Evolutionary conservation across 2,888 invertebrate genomes (phyloP).

Genomic region (Mesorhabditis spiculigera): DNA sequence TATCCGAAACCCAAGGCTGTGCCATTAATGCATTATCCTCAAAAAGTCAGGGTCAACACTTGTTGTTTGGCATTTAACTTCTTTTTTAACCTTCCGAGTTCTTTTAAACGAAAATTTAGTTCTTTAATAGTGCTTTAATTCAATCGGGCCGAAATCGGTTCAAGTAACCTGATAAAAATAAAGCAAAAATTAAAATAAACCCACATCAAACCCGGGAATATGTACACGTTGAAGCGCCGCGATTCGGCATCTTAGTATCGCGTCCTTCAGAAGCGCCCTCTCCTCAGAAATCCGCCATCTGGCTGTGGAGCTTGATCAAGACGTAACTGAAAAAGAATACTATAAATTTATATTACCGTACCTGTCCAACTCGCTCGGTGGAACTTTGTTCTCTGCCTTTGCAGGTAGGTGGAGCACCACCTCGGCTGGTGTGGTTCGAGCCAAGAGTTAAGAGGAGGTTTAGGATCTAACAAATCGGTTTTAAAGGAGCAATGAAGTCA

Average conservation of each 20-base stretch:
- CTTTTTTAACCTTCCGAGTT: no score
- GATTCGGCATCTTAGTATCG: conserved; percentile 21
- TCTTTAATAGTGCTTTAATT: no score
- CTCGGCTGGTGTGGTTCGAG: conserved; percentile 26
- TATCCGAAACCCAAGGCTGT: no score
- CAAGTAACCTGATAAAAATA: no score
- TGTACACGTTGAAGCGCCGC: conserved; percentile 20
- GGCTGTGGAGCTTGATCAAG: background rate
- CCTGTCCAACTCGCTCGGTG: conserved; percentile 27
- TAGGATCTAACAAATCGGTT: conserved; percentile 14
- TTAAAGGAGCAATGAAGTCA: conserved; percentile 25
- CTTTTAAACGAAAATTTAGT: no score
- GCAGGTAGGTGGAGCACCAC: conserved; percentile 31
- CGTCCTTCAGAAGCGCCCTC: conserved; percentile 22
- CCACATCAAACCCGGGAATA: conserved; percentile 23
- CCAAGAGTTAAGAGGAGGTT: conserved; percentile 33
- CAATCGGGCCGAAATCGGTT: no score
- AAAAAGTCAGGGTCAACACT: no score
- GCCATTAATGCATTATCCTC: no score
- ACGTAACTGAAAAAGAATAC: background rate
- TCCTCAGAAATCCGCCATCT: conserved; percentile 12
- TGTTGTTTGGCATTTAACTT: no score
- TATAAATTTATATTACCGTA: background rate
- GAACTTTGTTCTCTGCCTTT: conserved; percentile 28
- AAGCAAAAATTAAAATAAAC: conserved; percentile 3